These are phyloP conservation scores for Hippoglossus hippoglossus DNA, from an alignment of 2,797 vertebrate genomes.

Conservation along the genomic window DNA sequence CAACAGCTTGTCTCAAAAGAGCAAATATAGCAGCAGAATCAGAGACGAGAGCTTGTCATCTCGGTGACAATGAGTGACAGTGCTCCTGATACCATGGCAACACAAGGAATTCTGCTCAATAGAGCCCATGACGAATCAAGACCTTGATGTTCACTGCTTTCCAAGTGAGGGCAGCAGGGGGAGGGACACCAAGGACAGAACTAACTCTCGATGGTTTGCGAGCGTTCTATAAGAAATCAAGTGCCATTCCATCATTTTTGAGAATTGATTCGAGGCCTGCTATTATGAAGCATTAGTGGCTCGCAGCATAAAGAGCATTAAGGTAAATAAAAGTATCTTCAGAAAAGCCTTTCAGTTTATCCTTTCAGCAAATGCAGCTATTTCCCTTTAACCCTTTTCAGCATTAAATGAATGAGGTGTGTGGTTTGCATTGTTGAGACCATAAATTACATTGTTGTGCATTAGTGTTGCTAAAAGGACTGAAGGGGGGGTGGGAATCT, in stretches of 20 bases:
- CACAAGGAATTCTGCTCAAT: conserved; percentile 73
- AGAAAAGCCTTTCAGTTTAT: background rate
- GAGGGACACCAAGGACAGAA: conserved; percentile 58
- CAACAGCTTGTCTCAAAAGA: conserved; percentile 31
- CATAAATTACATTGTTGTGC: background rate
- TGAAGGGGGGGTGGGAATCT: background rate
- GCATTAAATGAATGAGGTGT: background rate
- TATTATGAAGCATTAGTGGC: conserved; percentile 5
- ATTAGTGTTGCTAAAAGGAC: background rate
- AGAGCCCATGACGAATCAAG: conserved; percentile 76
- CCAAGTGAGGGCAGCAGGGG: conserved; percentile 47
- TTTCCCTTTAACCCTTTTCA: background rate
- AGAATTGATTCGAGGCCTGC: conserved; percentile 2
- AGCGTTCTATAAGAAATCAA: conserved; percentile 30
- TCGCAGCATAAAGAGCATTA: background rate
- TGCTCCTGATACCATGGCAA: conserved; percentile 80
- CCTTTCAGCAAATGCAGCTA: conserved; percentile 2
- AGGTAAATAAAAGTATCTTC: conserved; percentile 3
- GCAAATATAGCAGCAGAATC: conserved; percentile 38
- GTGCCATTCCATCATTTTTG: conserved; percentile 15
- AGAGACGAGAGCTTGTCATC: conserved; percentile 53
- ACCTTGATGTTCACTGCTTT: conserved; percentile 70
- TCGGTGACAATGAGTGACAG: conserved; percentile 70
- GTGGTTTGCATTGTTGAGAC: background rate
- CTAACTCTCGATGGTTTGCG: conserved; percentile 32